These are phyloP conservation scores for Gavia stellata DNA, from an alignment of 2,113 vertebrate genomes.

Conservation along the genomic window DNA sequence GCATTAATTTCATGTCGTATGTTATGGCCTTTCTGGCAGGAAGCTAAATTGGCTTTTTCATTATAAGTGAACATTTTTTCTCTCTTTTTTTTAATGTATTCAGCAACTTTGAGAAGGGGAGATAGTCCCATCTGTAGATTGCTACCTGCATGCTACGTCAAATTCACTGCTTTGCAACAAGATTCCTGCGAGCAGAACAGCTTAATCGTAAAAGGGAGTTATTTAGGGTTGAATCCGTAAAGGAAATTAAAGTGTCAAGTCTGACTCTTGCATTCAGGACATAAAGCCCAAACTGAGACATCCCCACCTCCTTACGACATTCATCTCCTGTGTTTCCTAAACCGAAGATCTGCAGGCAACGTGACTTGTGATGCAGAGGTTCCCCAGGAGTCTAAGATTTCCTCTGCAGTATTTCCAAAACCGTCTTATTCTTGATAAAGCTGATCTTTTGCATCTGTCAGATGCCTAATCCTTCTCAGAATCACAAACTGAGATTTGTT, in stretches of 20 bases:
- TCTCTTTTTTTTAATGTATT: background rate
- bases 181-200: background rate
- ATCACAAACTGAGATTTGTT: background rate
- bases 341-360: background rate
- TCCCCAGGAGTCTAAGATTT: background rate
- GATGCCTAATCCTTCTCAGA: background rate
- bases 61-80: background rate
- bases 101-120: background rate
- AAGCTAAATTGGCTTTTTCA: constrained; percentile 11
- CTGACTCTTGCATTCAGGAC: background rate
- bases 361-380: fast-evolving
- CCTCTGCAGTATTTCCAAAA: background rate
- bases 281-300: background rate
- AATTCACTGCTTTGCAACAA: background rate
- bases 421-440: background rate
- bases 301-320: background rate
- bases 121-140: background rate
- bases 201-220: background rate
- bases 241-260: background rate
- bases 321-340: background rate
- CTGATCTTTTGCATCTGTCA: background rate
- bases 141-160: background rate
- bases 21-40: background rate
- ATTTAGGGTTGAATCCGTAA: background rate
- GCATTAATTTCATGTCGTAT: background rate